Evolutionary conservation across 2,113 vertebrate species (phyloP).

Genomic region (Mus spicilegus): DNA sequence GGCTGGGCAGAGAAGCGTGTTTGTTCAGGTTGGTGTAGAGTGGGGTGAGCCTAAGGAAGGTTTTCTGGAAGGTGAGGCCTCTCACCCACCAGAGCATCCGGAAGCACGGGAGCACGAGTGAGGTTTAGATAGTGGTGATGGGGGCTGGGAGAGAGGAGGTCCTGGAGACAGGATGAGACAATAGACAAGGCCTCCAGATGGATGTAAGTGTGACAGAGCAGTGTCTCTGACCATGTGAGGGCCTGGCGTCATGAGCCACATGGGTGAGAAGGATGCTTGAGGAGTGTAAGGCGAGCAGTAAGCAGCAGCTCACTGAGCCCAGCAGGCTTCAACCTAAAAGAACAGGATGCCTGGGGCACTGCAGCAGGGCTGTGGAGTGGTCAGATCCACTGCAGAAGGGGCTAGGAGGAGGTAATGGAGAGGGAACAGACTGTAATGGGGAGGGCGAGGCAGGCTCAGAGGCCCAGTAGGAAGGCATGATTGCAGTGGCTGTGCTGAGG

Average conservation of each 20-base stretch:
- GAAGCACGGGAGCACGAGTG: background rate
- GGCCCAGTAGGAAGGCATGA: background rate
- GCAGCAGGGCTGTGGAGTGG: background rate
- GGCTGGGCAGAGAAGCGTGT: background rate
- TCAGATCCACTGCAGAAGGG: background rate
- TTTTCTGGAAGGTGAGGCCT: background rate
- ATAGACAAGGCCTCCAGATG: background rate
- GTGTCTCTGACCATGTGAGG: fast-evolving
- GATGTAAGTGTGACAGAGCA: too few species aligned
- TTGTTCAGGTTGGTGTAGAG: background rate
- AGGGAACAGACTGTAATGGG: background rate
- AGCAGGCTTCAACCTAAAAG: background rate
- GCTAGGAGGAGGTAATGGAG: background rate
- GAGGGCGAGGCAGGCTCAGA: background rate
- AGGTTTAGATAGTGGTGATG: background rate
- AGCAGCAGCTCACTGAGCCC: background rate
- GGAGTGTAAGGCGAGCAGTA: fast-evolving
- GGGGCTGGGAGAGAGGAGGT: background rate
- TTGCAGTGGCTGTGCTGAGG: fast-evolving
- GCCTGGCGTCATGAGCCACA: fast-evolving
- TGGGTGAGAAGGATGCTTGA: background rate
- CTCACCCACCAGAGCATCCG: background rate
- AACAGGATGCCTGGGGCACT: background rate
- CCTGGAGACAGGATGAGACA: background rate
- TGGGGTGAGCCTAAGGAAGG: background rate